Conservation (phyloP, 2,113 vertebrate genomes). For the Piprites chloris region DNA sequence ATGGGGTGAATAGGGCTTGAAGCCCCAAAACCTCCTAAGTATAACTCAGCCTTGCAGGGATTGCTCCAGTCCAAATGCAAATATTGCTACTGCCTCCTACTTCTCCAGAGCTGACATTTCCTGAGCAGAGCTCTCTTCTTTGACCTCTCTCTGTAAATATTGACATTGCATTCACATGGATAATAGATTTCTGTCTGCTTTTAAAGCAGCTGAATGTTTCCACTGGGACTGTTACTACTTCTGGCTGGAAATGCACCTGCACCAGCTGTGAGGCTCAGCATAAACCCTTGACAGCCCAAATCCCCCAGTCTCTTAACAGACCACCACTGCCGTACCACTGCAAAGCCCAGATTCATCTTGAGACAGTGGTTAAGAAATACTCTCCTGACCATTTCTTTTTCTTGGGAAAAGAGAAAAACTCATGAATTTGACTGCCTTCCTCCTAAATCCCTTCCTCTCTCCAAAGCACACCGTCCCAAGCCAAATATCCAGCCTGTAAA, state of each 20-base stretch:
- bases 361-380: slow-evolving; percentile 18
- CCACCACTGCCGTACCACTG: neutral
- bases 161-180: slow-evolving; percentile 76
- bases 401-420: neutral
- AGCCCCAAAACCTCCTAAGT: slow-evolving; percentile 20
- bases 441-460: neutral
- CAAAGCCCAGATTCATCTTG: slow-evolving; percentile 1
- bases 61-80: slow-evolving; percentile 54
- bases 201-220: slow-evolving; percentile 73
- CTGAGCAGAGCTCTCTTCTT: slow-evolving; percentile 73
- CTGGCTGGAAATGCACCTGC: slow-evolving; percentile 74
- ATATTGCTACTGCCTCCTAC: slow-evolving; percentile 49
- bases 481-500: neutral
- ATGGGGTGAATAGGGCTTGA: neutral
- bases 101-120: slow-evolving; percentile 74
- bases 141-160: slow-evolving; percentile 81
- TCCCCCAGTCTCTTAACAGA: slow-evolving; percentile 62
- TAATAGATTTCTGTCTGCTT: slow-evolving; percentile 79
- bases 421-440: neutral
- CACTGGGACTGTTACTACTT: slow-evolving; percentile 67
- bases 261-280: slow-evolving; percentile 68
- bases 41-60: slow-evolving; percentile 43
- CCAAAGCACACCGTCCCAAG: neutral
- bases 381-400: slow-evolving; percentile 23
- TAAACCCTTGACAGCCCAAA: slow-evolving; percentile 38